Evolutionary conservation across 2,797 vertebrate genomes (phyloP).

Genomic region (Gouania willdenowi): DNA sequence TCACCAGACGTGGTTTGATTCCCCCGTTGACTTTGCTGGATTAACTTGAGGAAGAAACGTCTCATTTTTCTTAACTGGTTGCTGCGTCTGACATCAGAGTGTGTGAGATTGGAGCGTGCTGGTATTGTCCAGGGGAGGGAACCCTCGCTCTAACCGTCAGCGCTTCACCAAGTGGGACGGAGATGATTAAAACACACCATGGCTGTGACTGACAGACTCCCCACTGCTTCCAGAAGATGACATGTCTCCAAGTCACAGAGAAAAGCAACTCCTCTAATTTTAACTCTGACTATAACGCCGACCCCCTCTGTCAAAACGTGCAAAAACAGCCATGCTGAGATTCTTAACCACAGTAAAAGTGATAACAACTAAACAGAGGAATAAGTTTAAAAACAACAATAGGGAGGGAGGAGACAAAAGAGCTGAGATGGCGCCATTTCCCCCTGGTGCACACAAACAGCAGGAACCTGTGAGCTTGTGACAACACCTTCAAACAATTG

Average conservation of each 20-base stretch:
- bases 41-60: slow-evolving; percentile 69
- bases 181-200: slow-evolving; percentile 79
- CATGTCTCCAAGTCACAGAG: slow-evolving; percentile 68
- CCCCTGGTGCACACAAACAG: slow-evolving; percentile 70
- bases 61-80: slow-evolving; percentile 69
- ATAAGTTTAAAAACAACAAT: slow-evolving; percentile 73
- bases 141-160: slow-evolving; percentile 77
- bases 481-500: slow-evolving; percentile 79
- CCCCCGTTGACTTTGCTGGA: slow-evolving; percentile 68
- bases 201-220: slow-evolving; percentile 77
- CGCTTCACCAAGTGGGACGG: slow-evolving; percentile 73
- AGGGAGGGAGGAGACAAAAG: slow-evolving; percentile 60
- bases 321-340: slow-evolving; percentile 60
- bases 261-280: slow-evolving; percentile 76
- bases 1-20: slow-evolving; percentile 65
- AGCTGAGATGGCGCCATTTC: slow-evolving; percentile 68
- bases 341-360: slow-evolving; percentile 68
- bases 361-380: slow-evolving; percentile 73
- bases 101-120: slow-evolving; percentile 55
- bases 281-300: slow-evolving; percentile 68
- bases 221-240: slow-evolving; percentile 69
- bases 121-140: slow-evolving; percentile 78
- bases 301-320: slow-evolving; percentile 68
- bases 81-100: slow-evolving; percentile 71
- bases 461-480: slow-evolving; percentile 73